These are phyloP conservation scores for Spicauda simplicius DNA, from an alignment of 2,888 invertebrate species.

Conservation along the genomic window DNA sequence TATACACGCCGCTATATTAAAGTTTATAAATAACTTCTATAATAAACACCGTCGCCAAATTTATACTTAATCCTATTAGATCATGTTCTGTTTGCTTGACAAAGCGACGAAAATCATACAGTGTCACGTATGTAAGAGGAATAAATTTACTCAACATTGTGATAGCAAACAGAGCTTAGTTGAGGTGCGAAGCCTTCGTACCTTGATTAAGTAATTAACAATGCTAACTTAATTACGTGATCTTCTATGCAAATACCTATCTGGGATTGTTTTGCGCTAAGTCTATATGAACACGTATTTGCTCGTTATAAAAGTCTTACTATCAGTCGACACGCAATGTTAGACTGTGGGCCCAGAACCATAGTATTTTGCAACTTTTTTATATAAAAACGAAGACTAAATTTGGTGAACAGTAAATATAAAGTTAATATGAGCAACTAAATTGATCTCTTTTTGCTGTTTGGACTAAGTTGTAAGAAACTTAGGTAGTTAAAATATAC, in stretches of 20 bases:
- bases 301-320: too few species aligned
- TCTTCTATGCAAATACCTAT: slow-evolving; percentile 41
- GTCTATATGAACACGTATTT: slow-evolving; percentile 1
- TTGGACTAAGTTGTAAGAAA: too few species aligned
- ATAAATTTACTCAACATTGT: slow-evolving; percentile 43
- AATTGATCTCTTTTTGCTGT: too few species aligned
- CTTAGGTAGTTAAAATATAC: too few species aligned
- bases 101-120: slow-evolving; percentile 27
- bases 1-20: not conserved
- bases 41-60: not conserved
- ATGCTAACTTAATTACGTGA: slow-evolving; percentile 46
- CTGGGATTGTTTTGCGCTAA: slow-evolving; percentile 15
- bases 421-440: too few species aligned
- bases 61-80: slow-evolving; percentile 14
- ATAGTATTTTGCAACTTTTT: too few species aligned
- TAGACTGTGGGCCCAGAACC: too few species aligned
- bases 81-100: not conserved
- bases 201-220: slow-evolving; percentile 51
- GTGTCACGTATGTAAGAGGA: slow-evolving; percentile 37
- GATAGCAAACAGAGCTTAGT: slow-evolving; percentile 44
- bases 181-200: slow-evolving; percentile 44
- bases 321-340: too few species aligned
- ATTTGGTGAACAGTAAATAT: too few species aligned
- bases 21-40: not conserved
- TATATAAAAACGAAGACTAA: too few species aligned